Evolutionary conservation across 2,113 vertebrate species (phyloP), one percentile per base, ranked within the genome.

Genomic region (Cavia aperea): DNA sequence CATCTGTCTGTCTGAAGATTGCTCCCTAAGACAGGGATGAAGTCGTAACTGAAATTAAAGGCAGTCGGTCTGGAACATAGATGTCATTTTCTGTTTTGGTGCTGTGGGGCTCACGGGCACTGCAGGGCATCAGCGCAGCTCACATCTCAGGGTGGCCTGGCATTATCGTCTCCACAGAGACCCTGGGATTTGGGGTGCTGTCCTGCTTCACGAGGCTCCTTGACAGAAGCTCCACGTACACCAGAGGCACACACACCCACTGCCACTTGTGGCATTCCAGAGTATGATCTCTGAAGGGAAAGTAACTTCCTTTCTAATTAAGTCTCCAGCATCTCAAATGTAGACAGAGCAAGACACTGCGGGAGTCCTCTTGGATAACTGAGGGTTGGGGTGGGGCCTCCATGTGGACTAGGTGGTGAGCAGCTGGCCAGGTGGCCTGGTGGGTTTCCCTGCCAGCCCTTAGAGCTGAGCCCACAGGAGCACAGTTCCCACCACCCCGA

Each of bases 221-320:
- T 85, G 77, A 62, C 88, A 60, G n/a, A 75, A n/a, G n/a, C 72
- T 88, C 49, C 5, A 65, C 89, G 77, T 77, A 86, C 83, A 63
- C 77, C 87, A 95, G 78, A 92, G 81, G 46, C 73, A 90, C 21
- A 94, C 73, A 77, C 82, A 92, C 90, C 92, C 94, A 68, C 81
- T 82, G 79, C 56, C 90, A 88, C 46, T 66, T 86, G 60, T 51
- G 89, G 58, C 86, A 89, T 81, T 91, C 78, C 66, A 85, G 58
- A 81, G 63, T 8, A 87, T 79, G 81, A 60, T 82, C 60, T 95
- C 92, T 90, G 21, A 87, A 94, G 77, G 94, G 83, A 94, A 94
- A 95, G 72, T 70, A 58, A 66, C 79, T 94, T 88, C 66, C 68
- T 66, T 93, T 93, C 86, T 82, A 88, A 93, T 94, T 94, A 95